Base-by-base conservation (phyloP, 2,888 invertebrate species). In the Zygogramma bicolorata region DNA sequence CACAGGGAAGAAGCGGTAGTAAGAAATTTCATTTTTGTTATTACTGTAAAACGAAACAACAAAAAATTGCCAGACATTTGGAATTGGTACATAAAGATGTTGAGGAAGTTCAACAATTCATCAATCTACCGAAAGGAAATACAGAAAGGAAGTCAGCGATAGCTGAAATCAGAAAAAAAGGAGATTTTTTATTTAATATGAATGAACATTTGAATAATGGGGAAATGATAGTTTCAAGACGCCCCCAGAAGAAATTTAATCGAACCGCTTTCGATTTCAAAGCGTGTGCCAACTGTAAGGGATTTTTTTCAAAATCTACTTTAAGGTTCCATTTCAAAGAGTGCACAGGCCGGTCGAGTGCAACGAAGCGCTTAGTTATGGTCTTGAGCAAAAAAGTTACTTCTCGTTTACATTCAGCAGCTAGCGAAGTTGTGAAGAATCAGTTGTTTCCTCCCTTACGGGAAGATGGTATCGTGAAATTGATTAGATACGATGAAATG, bases 21-120 rank as follows among this genome's bases (percentile, higher is more conserved):
- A 60, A 61, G 15, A 70, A 70, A 42, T 10, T 29, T 13, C 65
- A 66, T 53, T 70, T 65, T 57, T 70, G 70, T 53, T n/a, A 40
- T 20, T 66, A 70, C 25, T 70, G 66, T 61, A n/a, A 65, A 0
- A 70, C 42, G 6, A 70, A 70, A 60, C 62, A 66, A 49, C 61
- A 61, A 40, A 65, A 70, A 40, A 65, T 70, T 34, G 61, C 66
- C 10, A 38, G 58, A 3, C 70, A 66, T 40, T 18, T 70, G 38
- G 70, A 59, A 60, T 8, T 5, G 2, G 34, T 59, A 49, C 70
- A 70, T 49, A 60, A 46, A 65, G 22, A 65, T 3, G 60, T 60
- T 34, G 25, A 58, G 53, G 59, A 70, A 20, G 70, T 70, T 7
- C 59, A 63, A 38, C 58, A 69, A 29, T 69, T 69, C 29, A 57